Evolutionary conservation across 1,140 invertebrate genomes (phyloP).

Genomic region (Riptortus pedestris): DNA sequence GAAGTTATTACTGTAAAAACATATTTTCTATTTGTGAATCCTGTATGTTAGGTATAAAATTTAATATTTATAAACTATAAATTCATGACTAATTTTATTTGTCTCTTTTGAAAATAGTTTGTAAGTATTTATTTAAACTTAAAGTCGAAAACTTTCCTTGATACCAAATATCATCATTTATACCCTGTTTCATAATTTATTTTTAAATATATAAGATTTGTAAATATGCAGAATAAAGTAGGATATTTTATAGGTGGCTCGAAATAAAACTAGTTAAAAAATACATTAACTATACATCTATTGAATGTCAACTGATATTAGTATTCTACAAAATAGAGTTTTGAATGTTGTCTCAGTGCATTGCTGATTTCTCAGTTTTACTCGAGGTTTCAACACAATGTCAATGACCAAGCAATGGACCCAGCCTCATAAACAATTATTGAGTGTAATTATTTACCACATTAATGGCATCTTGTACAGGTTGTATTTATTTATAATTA

Average conservation of each 20-base stretch:
- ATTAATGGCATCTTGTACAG: too few relatives aligned
- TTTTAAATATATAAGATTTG: slow-evolving; percentile 17
- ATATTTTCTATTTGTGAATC: slow-evolving; percentile 9
- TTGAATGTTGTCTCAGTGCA: slow-evolving; percentile 18
- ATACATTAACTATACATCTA: slow-evolving; percentile 8
- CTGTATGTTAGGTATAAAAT: not conserved
- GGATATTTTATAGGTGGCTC: slow-evolving; percentile 21
- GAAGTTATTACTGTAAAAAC: slow-evolving; percentile 2
- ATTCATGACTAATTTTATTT: slow-evolving; percentile 5
- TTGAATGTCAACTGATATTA: slow-evolving; percentile 3
- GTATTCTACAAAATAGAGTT: slow-evolving; percentile 10
- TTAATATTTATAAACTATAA: slow-evolving; percentile 7
- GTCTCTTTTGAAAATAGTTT: slow-evolving; percentile 14
- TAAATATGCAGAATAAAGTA: slow-evolving; percentile 20
- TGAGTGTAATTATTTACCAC: too few relatives aligned
- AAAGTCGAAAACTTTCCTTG: slow-evolving; percentile 12
- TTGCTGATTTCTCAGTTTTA: too few relatives aligned
- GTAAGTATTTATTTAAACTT: slow-evolving; percentile 22
- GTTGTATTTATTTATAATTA: too few relatives aligned
- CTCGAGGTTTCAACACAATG: too few relatives aligned
- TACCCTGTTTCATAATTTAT: slow-evolving; percentile 19
- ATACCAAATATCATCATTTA: slow-evolving; percentile 22
- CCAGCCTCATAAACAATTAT: too few relatives aligned
- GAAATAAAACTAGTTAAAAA: slow-evolving; percentile 1
- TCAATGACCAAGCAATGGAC: too few relatives aligned